Percentiles rank a stretch among this genome's conserved stretches.
These are phyloP conservation scores for Nomada ruficornis DNA, from an alignment of 2,888 invertebrate genomes.

Conservation along the genomic window DNA sequence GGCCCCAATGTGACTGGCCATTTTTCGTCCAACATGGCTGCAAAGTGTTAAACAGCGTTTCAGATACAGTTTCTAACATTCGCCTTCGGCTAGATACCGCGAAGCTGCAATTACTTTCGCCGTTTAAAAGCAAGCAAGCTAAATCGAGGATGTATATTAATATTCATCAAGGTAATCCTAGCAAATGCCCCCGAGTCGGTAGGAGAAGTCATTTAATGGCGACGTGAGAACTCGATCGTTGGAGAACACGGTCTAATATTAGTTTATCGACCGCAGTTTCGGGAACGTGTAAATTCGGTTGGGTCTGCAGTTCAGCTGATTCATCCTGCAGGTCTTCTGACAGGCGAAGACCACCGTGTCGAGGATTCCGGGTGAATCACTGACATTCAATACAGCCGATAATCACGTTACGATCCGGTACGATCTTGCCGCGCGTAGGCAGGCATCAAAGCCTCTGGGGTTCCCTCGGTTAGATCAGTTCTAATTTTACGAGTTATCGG, in stretches of 20 bases:
- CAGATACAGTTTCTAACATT: not conserved
- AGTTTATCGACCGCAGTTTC: constrained; percentile 53
- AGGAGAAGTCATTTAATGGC: constrained; percentile 26
- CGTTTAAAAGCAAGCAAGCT: constrained; percentile 11
- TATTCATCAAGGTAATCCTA: constrained; percentile 42
- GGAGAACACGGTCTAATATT: constrained; percentile 51
- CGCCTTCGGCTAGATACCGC: not conserved
- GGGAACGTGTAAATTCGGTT: constrained; percentile 53
- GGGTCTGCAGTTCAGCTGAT: constrained; percentile 55
- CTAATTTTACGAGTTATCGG: constrained; percentile 75
- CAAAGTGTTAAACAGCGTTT: not conserved
- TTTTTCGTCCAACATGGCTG: not conserved
- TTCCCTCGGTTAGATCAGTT: constrained; percentile 74
- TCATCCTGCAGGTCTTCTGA: constrained; percentile 56
- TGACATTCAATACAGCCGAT: constrained; percentile 67
- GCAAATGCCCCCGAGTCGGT: constrained; percentile 14
- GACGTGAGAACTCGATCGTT: constrained; percentile 4
- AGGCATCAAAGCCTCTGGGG: constrained; percentile 38
- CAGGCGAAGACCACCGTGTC: constrained; percentile 62
- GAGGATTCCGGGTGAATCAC: constrained; percentile 69
- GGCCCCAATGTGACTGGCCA: too few relatives aligned
- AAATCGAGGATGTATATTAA: constrained; percentile 26
- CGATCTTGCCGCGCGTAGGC: constrained; percentile 60
- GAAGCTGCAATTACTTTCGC: constrained; percentile 1
- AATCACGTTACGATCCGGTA: constrained; percentile 59